Base-by-base conservation (phyloP, 2,113 vertebrate genomes). In the Ptychochromis oligacanthus region DNA sequence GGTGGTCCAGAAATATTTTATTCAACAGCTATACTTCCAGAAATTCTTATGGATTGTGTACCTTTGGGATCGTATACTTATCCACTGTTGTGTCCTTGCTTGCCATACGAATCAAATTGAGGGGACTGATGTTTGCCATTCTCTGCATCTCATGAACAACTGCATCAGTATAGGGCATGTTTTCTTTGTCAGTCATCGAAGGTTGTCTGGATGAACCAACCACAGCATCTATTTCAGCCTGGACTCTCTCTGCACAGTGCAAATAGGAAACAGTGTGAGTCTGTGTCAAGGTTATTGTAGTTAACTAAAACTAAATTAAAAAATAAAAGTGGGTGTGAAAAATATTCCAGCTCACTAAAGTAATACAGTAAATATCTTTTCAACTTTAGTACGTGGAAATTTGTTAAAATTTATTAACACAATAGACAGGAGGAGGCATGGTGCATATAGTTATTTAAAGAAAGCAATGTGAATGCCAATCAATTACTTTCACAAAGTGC, bases 121-220 rank as follows among this genome's bases (percentile, higher is more conserved):
- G 46, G 0, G 97, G 96, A 1, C 96, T 0, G 0, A 97, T 95
- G 58, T 96, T 93, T 18, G 79, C 82, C 85, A 95, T 95, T 54
- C 97, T 96, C 86, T 96, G 97, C 13, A 95, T 92, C 54, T 97
- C 97, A 0, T 97, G 96, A 77, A 97, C 87, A 52, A 96, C 96
- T 0, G 97, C 96, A 0, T 96, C 88, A 70, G 96, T 97, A 64
- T 96, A 98, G 0, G 96, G 97, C 90, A 96, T 86, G n/a, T 62
- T 91, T 36, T 81, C 84, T 80, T 81, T 93, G 93, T 96, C 95
- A 2, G 74, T 60, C 87, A 95, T 3, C 5, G 81, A 79, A 1
- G 95, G 94, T 11, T 64, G 86, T 12, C 82, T 89, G 2, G 72
- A 84, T 20, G 90, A 93, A 8, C 93, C 94, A 0, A 96, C 64